phyloP scores from a whole-genome alignment of 1,140 invertebrate genomes.

The Drosophila ogumai region DNA sequence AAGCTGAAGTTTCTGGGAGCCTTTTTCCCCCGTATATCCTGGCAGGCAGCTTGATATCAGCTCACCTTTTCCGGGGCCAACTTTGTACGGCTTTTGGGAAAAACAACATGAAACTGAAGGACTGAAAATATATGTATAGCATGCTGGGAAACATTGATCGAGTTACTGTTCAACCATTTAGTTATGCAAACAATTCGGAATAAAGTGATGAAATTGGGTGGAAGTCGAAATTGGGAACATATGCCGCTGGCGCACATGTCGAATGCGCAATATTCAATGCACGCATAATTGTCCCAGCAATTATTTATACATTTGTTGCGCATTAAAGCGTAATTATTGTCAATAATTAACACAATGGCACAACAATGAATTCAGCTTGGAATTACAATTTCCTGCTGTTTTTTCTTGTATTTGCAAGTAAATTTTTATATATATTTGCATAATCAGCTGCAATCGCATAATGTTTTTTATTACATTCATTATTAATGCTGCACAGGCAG shows the following conservation, averaged over 20 bases:
- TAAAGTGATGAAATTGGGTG: conserved; percentile 17
- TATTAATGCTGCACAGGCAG: conserved; percentile 20
- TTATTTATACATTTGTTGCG: conserved; percentile 52
- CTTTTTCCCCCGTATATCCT: conserved; percentile 1
- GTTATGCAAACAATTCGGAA: conserved; percentile 16
- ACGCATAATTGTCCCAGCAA: conserved; percentile 18
- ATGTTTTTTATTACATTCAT: conserved; percentile 37
- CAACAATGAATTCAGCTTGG: conserved; percentile 44
- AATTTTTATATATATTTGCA: conserved; percentile 18
- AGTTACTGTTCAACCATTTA: conserved; percentile 19
- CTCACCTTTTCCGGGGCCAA: neutral
- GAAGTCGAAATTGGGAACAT: conserved; percentile 15
- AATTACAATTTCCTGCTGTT: conserved; percentile 30
- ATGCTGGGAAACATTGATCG: conserved; percentile 3
- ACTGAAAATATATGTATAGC: conserved; percentile 6
- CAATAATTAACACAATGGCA: conserved; percentile 52
- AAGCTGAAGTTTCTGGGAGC: conserved; percentile 5
- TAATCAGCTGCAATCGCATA: conserved; percentile 42
- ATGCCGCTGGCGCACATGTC: conserved; percentile 9
- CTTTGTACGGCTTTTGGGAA: conserved; percentile 1
- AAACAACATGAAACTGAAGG: conserved; percentile 5
- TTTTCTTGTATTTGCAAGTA: conserved; percentile 1
- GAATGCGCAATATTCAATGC: conserved; percentile 22
- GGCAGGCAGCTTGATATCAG: conserved; percentile 7
- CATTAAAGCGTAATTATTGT: conserved; percentile 61